These are phyloP conservation scores for Hycleus cichorii DNA, from an alignment of 1,140 invertebrate species.

Conservation along the genomic window DNA sequence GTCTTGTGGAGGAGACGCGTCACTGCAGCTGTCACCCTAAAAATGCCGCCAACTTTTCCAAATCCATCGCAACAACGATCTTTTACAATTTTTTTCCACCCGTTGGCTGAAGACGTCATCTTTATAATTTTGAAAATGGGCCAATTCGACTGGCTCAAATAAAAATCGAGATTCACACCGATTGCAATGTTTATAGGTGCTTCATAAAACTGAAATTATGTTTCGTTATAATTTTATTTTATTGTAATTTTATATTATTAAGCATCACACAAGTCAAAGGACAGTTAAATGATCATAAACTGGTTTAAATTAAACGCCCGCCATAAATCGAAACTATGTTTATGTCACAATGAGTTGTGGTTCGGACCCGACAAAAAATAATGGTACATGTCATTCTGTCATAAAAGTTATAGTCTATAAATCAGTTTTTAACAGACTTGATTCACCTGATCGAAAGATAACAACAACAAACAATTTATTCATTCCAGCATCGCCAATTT, in stretches of 20 bases:
- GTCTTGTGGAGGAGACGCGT: conserved; percentile 21
- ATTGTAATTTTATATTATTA: no score
- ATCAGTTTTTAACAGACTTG: conserved; percentile 27
- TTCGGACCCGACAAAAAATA: conserved; percentile 21
- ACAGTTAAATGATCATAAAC: conserved; percentile 24
- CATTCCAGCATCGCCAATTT: no score
- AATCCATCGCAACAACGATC: no score
- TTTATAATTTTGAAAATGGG: no score
- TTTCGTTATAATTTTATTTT: no score
- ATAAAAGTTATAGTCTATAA: conserved; percentile 32
- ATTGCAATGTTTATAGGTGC: no score
- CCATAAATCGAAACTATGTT: conserved; percentile 22
- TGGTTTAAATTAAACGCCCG: conserved; percentile 24
- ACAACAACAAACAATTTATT: conserved; percentile 3
- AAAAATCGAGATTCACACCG: no score
- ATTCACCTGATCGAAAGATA: conserved; percentile 14
- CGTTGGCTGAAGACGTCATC: no score
- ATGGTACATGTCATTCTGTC: conserved; percentile 25
- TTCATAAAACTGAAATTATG: no score
- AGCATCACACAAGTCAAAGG: conserved; percentile 1
- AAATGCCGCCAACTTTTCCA: not conserved
- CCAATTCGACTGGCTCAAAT: no score
- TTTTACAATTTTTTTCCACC: no score
- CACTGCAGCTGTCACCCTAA: conserved; percentile 30
- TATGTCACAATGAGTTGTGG: conserved; percentile 22